Evolutionary conservation across 2,888 invertebrate species (phyloP), one percentile per base, ranked within the genome.

Genomic region (Tinea trinotella): DNA sequence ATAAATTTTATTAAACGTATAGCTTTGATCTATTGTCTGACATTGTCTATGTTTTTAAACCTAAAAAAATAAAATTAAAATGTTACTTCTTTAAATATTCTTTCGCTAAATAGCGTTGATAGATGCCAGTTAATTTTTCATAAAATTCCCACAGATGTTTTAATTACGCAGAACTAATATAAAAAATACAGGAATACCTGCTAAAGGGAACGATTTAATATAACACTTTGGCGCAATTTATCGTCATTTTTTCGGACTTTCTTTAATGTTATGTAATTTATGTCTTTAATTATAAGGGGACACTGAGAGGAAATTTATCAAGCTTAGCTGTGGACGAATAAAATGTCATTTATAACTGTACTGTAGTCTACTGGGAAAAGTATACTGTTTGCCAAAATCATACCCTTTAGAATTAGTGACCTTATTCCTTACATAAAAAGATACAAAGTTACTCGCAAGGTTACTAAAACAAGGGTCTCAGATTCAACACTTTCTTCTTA

Each of bases 201-300:
- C 24, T 4, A 50, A 50, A 50, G 15, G 2, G 12, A 18, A 50
- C 22, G 50, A 50, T 50, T 50, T 50, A 50, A 50, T 50, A 50
- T 50, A 22, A 24, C 50, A 50, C 50, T 24, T 48, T 22, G 50
- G 24, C 50, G 22, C 22, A 24, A 50, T 50, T 50, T 50, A 50
- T 50, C 24, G 50, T 50, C 22, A 50, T 50, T 50, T 50, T 50
- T 50, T 50, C 22, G 50, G 50, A 24, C 50, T 50, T 50, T 24
- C 50, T 24, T 10, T 24, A 46, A 46, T 46, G 46, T 46, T 46
- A 46, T 46, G n/a, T 46, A 50, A 50, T 50, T 50, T 50, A 50
- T 50, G 50, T 50, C 50, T 50, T 50, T 50, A 50, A 50, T 50
- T 50, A 50, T 50, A 50, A 22, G 50, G 48, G 50, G 24, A 50